Conservation (phyloP, 2,888 invertebrate genomes). For the Parapristionchus giblindavisi region DNA sequence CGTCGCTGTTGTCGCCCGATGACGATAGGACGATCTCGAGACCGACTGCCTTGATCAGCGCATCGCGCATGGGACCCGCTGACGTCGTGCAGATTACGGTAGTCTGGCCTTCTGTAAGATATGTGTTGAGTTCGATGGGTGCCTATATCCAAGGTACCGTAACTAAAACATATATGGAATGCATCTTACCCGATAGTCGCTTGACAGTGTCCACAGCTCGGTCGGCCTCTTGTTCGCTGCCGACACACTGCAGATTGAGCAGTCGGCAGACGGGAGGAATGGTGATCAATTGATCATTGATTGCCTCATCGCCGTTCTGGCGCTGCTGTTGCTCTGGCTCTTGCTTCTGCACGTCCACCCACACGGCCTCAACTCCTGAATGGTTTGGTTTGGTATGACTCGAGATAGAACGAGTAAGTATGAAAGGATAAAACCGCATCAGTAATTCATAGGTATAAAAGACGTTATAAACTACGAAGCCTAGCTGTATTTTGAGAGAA, state of each 20-base stretch:
- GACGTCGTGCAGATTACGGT: constrained; percentile 30
- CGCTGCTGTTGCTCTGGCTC: no score
- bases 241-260: constrained; percentile 25
- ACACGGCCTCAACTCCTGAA: constrained; percentile 4
- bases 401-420: no score
- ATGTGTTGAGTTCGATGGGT: not conserved
- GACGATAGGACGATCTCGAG: not conserved
- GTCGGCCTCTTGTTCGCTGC: not conserved
- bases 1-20: constrained; percentile 18
- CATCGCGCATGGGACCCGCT: constrained; percentile 15
- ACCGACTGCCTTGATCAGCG: constrained; percentile 5
- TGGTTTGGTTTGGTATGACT: not conserved
- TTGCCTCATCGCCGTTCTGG: constrained; percentile 7
- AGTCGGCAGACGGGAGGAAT: constrained; percentile 17
- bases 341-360: constrained; percentile 30
- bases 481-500: no score
- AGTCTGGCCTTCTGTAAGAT: constrained; percentile 14
- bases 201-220: not conserved
- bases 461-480: no score
- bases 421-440: no score
- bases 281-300: not conserved
- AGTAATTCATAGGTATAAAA: no score
- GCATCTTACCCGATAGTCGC: not conserved
- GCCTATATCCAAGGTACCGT: not conserved
- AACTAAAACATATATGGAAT: not conserved